Evolutionary conservation across 1,140 invertebrate genomes (phyloP).

Genomic region (Pristionchus pacificus): DNA sequence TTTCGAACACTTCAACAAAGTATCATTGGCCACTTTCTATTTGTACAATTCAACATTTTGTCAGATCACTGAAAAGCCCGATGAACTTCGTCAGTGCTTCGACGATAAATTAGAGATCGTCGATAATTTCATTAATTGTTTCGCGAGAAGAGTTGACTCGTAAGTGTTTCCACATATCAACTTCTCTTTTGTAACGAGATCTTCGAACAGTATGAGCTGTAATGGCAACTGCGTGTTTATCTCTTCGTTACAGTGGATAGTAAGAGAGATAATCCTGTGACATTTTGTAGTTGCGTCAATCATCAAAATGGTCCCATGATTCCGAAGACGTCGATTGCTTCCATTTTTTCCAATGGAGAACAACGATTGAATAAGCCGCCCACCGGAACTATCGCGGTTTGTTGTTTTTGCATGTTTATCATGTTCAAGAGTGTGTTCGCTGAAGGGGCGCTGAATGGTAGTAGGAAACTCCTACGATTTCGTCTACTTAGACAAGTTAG

Average conservation of each 20-base stretch:
- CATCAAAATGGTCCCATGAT: slow-evolving; percentile 29
- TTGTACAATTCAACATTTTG: not conserved
- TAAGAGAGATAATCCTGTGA: slow-evolving; percentile 2
- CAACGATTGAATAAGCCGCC: slow-evolving; percentile 17
- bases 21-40: no score
- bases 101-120: slow-evolving; percentile 34
- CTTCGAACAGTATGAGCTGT: no score
- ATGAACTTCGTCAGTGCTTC: slow-evolving; percentile 32
- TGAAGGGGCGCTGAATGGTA: no score
- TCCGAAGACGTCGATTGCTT: slow-evolving; percentile 28
- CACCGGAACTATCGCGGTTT: slow-evolving; percentile 27
- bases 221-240: no score
- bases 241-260: no score
- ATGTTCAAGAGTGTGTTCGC: no score
- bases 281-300: slow-evolving; percentile 23
- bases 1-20: slow-evolving; percentile 27
- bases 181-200: no score
- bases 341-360: slow-evolving; percentile 25
- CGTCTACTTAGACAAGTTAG: no score
- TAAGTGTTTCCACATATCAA: slow-evolving; percentile 9
- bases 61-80: slow-evolving; percentile 30
- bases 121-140: slow-evolving; percentile 35
- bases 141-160: slow-evolving; percentile 33
- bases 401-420: not conserved
- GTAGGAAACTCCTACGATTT: no score